Percentiles rank a stretch among this genome's conserved stretches.
Evolutionary conservation across 2,113 vertebrate species (phyloP).

Genomic region (Chamaea fasciata): DNA sequence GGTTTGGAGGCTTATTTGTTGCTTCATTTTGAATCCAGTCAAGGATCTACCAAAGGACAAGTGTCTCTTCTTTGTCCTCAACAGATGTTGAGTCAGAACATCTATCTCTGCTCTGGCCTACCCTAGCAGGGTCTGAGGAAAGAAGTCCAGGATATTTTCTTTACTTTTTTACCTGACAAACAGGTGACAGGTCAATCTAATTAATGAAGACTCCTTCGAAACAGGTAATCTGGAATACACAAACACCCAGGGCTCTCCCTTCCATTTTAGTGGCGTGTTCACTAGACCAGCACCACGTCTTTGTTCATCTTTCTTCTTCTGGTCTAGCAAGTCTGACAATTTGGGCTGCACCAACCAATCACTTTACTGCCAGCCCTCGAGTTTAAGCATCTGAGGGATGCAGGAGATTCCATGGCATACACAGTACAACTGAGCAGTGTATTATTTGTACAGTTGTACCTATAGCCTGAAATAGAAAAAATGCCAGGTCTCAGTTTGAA

Average conservation of each 20-base stretch:
- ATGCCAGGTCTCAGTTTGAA: neutral
- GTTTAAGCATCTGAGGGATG: neutral
- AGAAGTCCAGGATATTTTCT: neutral
- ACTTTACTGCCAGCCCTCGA: fast-evolving
- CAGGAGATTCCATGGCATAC: neutral
- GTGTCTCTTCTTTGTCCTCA: neutral
- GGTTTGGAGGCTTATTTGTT: neutral
- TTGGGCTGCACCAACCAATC: neutral
- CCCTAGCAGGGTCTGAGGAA: neutral
- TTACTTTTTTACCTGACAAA: neutral
- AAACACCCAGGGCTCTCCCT: neutral
- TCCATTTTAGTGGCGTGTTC: neutral
- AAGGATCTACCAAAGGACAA: neutral
- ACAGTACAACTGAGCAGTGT: neutral
- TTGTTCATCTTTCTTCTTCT: neutral
- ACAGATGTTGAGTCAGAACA: neutral
- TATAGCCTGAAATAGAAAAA: neutral
- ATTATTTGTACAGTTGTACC: neutral
- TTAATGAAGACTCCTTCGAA: neutral
- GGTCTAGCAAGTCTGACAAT: neutral
- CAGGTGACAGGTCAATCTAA: neutral
- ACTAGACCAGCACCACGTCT: neutral
- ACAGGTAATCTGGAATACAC: neutral
- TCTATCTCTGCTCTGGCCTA: neutral
- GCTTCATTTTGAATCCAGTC: neutral